phyloP scores from a whole-genome alignment of 2,888 invertebrate genomes.

The Lasius platythorax region DNA sequence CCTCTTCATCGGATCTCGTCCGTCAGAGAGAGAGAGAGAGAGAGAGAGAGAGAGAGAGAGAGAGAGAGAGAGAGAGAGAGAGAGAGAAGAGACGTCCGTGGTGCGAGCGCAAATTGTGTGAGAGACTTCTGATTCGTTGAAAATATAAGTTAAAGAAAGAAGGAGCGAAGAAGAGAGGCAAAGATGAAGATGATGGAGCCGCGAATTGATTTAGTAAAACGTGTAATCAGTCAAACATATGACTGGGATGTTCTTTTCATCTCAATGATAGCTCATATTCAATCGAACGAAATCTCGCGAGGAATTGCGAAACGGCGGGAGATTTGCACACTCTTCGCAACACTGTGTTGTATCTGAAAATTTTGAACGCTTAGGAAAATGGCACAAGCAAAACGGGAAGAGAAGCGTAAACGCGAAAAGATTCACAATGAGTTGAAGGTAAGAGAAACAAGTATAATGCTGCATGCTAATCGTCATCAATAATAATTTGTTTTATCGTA shows the following conservation, averaged over 20 bases:
- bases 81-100: slow-evolving; percentile 21
- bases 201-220: background rate
- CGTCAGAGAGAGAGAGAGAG: background rate
- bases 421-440: slow-evolving; percentile 8
- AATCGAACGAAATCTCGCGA: background rate
- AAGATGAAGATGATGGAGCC: background rate
- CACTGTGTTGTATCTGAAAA: background rate
- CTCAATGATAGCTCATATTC: background rate
- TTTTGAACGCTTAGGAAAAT: background rate
- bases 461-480: background rate
- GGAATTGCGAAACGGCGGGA: background rate
- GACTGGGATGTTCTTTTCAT: background rate
- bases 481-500: background rate
- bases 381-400: background rate
- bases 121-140: background rate
- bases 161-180: slow-evolving; percentile 20
- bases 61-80: background rate
- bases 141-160: background rate
- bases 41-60: background rate
- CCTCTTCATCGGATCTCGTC: background rate
- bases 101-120: background rate
- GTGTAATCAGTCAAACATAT: background rate
- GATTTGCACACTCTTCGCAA: background rate
- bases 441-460: background rate
- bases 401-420: background rate